phyloP scores from a whole-genome alignment of 64 coral and sea anemone species.

The Montipora foliosa region DNA sequence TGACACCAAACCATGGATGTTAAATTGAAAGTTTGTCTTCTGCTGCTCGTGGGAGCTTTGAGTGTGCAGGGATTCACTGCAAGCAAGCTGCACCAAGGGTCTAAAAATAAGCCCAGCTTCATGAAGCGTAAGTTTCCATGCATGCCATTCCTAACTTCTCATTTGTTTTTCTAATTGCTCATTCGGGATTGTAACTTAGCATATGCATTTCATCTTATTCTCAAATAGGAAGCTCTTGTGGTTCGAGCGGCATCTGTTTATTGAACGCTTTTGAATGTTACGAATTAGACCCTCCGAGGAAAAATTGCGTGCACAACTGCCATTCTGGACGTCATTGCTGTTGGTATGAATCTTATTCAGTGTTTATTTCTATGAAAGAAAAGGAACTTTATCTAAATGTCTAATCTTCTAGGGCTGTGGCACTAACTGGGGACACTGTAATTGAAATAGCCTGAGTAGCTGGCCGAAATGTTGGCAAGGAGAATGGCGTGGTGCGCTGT shows the following conservation, averaged over 20 bases:
- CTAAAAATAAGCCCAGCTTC: slow-evolving; percentile 7
- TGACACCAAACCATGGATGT: slow-evolving; percentile 2
- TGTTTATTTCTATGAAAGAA: neutral
- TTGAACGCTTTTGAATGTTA: neutral
- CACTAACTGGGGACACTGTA: too few species aligned
- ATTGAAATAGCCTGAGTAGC: too few species aligned
- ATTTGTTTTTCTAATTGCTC: neutral
- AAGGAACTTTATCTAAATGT: too few species aligned
- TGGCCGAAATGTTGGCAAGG: too few species aligned
- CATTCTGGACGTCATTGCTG: neutral
- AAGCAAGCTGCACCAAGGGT: neutral
- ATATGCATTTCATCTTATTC: neutral
- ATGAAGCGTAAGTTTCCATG: slow-evolving; percentile 5
- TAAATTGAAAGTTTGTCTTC: slow-evolving; percentile 15
- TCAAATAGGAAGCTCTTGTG: neutral
- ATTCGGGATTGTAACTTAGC: slow-evolving; percentile 2
- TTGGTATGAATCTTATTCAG: slow-evolving; percentile 3
- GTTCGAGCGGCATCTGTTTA: neutral
- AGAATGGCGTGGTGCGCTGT: too few species aligned
- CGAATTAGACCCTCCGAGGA: neutral
- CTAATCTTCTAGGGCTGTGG: too few species aligned
- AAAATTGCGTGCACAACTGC: neutral
- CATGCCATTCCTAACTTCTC: neutral
- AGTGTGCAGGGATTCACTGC: neutral
- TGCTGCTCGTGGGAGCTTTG: slow-evolving; percentile 2